Evolutionary conservation across 2,888 invertebrate species (phyloP), one percentile per base, ranked within the genome.

Genomic region (Vanessa cardui): DNA sequence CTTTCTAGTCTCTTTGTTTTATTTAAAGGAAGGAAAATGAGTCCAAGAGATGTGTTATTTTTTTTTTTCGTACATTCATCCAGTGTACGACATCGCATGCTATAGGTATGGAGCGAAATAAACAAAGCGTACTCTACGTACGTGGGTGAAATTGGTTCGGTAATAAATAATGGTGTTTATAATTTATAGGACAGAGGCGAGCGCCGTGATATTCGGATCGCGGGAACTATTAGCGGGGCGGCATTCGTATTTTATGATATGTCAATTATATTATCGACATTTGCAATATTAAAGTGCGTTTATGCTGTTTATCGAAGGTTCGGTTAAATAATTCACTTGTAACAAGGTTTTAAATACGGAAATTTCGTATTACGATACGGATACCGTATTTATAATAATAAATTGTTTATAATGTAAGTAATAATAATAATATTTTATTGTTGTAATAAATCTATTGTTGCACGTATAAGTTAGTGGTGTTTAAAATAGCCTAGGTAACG

Each of bases 1-100:
- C 91, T 90, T 86, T 87, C 88, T 86, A 83, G 83, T 83, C 83
- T 87, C 90, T 91, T 91, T 92, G 90, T 91, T 91, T 92, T 91
- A 91, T 92, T 92, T 90, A 92, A 90, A 70, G 66, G 68, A 79
- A 82, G 85, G 39, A 39, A 39, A 85, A 84, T 81, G 83, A 83
- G 85, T 83, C 84, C 80, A 78, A 77, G 84, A 84, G 85, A 83
- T 86, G 83, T 83, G 75, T 84, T 85, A 86, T 87, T 84, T 84
- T 80, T 84, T 85, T 86, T 87, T 84, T 84, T 80, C 79, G n/a
- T 77, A 80, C 77, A 76, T 79, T 77, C 79, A 77, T 77, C 75
- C 78, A 62, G 52, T 58, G 68, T 54, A 80, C 80, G 82, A 84
- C 82, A 79, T 79, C 82, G 80, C 80, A 82, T 82, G 56, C 67